Conservation (phyloP, 2,797 vertebrate species). For the Poecilia picta region DNA sequence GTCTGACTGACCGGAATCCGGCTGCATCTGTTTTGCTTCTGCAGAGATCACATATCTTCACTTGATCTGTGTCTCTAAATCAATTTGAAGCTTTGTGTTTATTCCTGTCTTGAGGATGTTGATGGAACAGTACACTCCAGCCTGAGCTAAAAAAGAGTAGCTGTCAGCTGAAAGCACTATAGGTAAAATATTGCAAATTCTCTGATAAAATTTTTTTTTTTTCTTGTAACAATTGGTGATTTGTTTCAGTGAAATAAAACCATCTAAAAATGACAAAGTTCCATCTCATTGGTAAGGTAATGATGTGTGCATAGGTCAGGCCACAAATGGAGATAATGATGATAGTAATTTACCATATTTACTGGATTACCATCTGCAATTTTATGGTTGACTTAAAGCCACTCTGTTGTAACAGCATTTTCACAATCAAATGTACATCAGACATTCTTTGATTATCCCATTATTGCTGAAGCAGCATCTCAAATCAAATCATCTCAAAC, state of each 20-base stretch:
- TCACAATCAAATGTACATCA: conserved; percentile 78
- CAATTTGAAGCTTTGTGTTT: conserved; percentile 61
- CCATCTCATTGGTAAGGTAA: conserved; percentile 89
- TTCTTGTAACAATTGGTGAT: conserved; percentile 14
- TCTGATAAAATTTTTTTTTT: background rate
- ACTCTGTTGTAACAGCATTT: conserved; percentile 79
- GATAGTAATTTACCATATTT: conserved; percentile 90
- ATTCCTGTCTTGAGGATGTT: conserved; percentile 52
- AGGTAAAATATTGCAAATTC: background rate
- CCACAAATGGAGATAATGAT: conserved; percentile 83
- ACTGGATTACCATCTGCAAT: conserved; percentile 89
- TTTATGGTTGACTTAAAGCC: conserved; percentile 90
- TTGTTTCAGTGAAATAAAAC: conserved; percentile 66
- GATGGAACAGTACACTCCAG: conserved; percentile 15
- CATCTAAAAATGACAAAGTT: conserved; percentile 80
- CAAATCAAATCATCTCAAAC: too few relatives aligned
- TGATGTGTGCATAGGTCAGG: conserved; percentile 86
- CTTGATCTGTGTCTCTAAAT: conserved; percentile 61
- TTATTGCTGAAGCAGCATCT: conserved; percentile 76
- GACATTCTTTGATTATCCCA: conserved; percentile 60
- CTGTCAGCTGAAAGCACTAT: conserved; percentile 4
- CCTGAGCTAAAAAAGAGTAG: conserved; percentile 6
- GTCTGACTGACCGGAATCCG: conserved; percentile 69
- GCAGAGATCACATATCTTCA: conserved; percentile 66
- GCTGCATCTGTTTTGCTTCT: conserved; percentile 56